Evolutionary conservation across 2,797 vertebrate genomes (phyloP), one percentile per base, ranked within the genome.

Genomic region (Gobionotothen gibberifrons): DNA sequence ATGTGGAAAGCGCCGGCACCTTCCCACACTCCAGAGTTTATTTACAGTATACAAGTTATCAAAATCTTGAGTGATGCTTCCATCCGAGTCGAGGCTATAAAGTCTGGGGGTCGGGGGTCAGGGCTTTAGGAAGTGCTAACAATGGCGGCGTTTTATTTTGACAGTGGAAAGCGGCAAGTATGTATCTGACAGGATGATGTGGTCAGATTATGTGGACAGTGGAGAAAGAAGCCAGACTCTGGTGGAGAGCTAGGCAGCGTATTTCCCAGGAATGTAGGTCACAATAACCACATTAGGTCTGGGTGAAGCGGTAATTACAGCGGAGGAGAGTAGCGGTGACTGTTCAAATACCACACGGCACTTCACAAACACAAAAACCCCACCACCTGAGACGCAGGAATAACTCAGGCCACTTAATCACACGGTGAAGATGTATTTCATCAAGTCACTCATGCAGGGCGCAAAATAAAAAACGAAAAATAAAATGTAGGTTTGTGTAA

Each of bases 191-290:
- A 79, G 65, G 79, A 68, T 26, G 69, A 80, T 68, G 65, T 15
- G 70, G 82, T 85, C 80, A 79, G 75, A 86, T 78, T 65, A 67
- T 76, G 76, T 55, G 85, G 82, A 85, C 76, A 8, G 78, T 9
- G 51, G 80, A 85, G 85, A 81, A 73, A 64, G 74, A 78, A 77
- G 57, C 66, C 72, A 77, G 87, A 85, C 74, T 81, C 46, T 10
- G 76, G 77, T 77, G 57, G 60, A 79, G 82, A 79, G 81, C 58
- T 0, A 78, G 70, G 82, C 82, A 83, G 85, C 58, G 40, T 81
- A 77, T 85, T 90, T 88, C 86, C 78, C 80, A 85, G 88, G 90
- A 93, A 94, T 95, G 91, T 94, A 86, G 93, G 92, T 92, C 93
- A 92, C 79, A 83, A 75, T 89, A 90, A 94, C 92, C 91, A 91